Evolutionary conservation across 2,113 vertebrate genomes (phyloP), one percentile per base, ranked within the genome.

Genomic region (Bostrychus sinensis): DNA sequence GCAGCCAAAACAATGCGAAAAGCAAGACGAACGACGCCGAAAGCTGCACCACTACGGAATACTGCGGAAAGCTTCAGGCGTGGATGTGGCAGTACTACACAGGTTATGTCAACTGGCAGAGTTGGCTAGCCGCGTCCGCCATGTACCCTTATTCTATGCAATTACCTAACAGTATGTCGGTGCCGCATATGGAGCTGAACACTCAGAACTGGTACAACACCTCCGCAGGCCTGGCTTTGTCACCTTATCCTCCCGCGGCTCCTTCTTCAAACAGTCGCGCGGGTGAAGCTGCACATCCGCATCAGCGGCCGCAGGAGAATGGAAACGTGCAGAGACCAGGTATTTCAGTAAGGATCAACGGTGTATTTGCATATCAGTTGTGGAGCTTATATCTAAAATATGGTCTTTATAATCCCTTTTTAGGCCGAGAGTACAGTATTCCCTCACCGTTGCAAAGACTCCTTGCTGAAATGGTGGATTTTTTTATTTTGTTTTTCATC

Each of bases 401-500:
- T 8, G 26, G 9, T 14, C 5, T 26, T 13, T 56, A 11, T n/a
- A 10, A 34, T 22, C 54, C 3, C 5, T 48, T 22, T 25, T 19
- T 82, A 99, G 97, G 96, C 78, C 93, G 92, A 68, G 97, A 99
- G 77, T 99, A 95, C 72, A 75, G 83, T 28, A 98, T 99, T 81
- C 96, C 97, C 39, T 97, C 96, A 8, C 92, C 95, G 88, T 91
- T 96, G 9, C 97, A 98, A 84, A 94, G 97, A 74, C 95, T 99
- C 84, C 86, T 98, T 83, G 97, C 97, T 46, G 97, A 99, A 91
- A 96, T 98, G 93, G 95, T 98, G 91, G 97, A 99, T 88, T 99
- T 99, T 84, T 96, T 98, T 84, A 96, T 99, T 78, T 91, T 99
- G 30, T 98, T 99, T 91, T 97, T 98, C 84, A 96, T 99, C 82